Evolutionary conservation across 2,797 vertebrate genomes (phyloP).

Genomic region (Cyclopterus lumpus): DNA sequence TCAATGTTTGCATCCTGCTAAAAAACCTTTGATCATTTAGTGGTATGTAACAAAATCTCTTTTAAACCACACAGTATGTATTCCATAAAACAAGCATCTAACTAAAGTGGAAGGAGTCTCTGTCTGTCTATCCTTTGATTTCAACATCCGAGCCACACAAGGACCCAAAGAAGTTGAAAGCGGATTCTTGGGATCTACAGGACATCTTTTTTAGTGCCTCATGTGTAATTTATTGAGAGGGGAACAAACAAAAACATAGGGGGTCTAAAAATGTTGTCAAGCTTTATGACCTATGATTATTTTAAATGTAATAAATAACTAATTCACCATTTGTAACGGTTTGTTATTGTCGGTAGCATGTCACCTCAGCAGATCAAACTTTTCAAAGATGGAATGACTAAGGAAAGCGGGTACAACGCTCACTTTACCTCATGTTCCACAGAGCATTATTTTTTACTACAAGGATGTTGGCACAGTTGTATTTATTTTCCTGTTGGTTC

Average conservation of each 20-base stretch:
- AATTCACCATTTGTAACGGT: conserved; percentile 16
- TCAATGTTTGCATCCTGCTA: neutral
- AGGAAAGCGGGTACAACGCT: neutral
- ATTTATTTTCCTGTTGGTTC: neutral
- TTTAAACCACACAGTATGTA: conserved; percentile 5
- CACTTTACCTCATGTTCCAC: too few species aligned
- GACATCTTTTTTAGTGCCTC: neutral
- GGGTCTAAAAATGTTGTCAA: neutral
- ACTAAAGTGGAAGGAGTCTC: neutral
- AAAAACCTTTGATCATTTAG: conserved; percentile 4
- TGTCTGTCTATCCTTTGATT: neutral
- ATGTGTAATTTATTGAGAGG: neutral
- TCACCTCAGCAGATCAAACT: neutral
- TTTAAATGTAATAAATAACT: conserved; percentile 39
- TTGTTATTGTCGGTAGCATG: too few species aligned
- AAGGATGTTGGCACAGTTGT: neutral
- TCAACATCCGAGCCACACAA: neutral
- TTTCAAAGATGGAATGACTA: neutral
- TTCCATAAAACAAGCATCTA: conserved; percentile 3
- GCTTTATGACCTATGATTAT: too few species aligned
- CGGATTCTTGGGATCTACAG: neutral
- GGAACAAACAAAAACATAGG: neutral
- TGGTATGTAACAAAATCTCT: neutral
- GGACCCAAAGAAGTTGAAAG: neutral
- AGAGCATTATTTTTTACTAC: neutral